These are phyloP conservation scores for Tinamus major DNA, from an alignment of 2,797 vertebrate genomes.

Conservation along the genomic window DNA sequence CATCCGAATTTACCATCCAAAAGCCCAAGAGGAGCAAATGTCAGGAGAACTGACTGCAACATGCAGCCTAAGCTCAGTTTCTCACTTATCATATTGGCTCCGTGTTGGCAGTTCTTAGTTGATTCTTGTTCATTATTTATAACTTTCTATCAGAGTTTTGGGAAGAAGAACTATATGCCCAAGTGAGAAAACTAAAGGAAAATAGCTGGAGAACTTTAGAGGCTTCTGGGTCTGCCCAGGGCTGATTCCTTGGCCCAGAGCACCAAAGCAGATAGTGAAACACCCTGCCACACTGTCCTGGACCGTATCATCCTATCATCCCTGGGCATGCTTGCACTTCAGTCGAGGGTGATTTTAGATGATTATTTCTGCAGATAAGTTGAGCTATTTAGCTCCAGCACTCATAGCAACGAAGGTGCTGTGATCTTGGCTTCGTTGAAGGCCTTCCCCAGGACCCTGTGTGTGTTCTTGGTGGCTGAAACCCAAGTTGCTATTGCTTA, in stretches of 20 bases:
- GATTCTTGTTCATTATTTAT: not conserved
- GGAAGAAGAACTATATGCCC: not conserved
- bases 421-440: not conserved
- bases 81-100: not conserved
- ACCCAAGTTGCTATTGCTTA: slow-evolving; percentile 6
- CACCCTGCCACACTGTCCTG: not conserved
- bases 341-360: not conserved
- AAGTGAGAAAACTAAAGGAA: not conserved
- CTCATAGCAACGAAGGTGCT: not conserved
- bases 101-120: not conserved
- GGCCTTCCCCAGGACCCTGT: not conserved
- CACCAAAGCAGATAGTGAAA: not conserved
- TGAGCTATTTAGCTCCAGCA: not conserved
- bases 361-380: not conserved
- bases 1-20: not conserved
- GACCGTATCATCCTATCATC: not conserved
- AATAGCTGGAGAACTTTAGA: not conserved
- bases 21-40: not conserved
- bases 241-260: not conserved
- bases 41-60: not conserved
- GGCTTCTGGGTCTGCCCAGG: accelerated
- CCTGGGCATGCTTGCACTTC: not conserved
- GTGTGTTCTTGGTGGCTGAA: not conserved
- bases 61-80: accelerated
- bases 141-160: not conserved